These are phyloP conservation scores for Resseliella maxima DNA, from an alignment of 2,888 invertebrate species.

Conservation along the genomic window DNA sequence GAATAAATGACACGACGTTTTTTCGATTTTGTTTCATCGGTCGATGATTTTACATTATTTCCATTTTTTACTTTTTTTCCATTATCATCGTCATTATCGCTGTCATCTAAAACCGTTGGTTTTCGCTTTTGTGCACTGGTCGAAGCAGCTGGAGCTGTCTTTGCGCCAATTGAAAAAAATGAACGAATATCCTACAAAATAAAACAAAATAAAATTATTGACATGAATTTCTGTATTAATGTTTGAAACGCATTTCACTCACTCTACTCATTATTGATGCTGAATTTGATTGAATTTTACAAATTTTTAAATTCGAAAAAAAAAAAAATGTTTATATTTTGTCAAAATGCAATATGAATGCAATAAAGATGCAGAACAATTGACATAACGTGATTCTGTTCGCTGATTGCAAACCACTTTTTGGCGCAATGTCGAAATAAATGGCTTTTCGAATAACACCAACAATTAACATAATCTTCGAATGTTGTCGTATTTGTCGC, in stretches of 20 bases:
- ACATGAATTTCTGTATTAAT: background rate
- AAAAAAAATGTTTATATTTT: background rate
- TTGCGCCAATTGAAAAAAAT: constrained; percentile 54
- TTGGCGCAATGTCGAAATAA: background rate
- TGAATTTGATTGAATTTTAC: background rate
- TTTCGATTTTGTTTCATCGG: constrained; percentile 59
- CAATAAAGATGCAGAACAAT: background rate
- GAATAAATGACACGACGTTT: constrained; percentile 65
- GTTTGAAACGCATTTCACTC: background rate
- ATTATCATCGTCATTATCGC: constrained; percentile 71
- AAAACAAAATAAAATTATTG: background rate
- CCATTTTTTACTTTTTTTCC: background rate
- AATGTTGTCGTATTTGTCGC: background rate
- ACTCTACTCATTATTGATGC: background rate
- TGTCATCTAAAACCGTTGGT: constrained; percentile 65
- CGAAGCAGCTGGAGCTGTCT: background rate
- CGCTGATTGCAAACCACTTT: background rate
- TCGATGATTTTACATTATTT: background rate
- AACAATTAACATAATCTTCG: background rate
- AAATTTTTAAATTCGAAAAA: background rate
- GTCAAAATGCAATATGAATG: background rate
- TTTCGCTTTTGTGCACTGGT: constrained; percentile 55
- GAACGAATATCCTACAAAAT: constrained; percentile 57
- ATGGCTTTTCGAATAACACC: background rate
- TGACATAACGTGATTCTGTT: background rate